phyloP scores from a whole-genome alignment of 1,140 invertebrate genomes.

The Drosophila varians region DNA sequence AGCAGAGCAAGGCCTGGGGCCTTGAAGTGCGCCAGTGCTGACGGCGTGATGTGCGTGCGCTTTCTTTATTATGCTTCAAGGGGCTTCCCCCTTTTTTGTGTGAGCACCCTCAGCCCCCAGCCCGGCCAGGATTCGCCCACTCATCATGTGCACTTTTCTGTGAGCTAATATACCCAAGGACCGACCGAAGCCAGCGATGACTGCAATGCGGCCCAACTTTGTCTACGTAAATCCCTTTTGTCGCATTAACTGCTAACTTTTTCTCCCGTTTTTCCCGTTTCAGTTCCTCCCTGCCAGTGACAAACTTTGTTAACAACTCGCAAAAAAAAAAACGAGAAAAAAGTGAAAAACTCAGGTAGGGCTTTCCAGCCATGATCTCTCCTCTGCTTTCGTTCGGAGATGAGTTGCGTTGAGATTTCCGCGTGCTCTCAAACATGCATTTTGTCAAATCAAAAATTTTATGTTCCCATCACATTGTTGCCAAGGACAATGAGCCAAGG shows the following conservation, averaged over 20 bases:
- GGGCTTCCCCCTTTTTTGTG: conserved; percentile 30
- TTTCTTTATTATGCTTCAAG: conserved; percentile 69
- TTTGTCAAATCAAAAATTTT: conserved; percentile 80
- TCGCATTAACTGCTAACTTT: conserved; percentile 80
- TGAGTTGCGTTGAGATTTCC: conserved; percentile 38
- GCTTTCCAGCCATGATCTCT: conserved; percentile 53
- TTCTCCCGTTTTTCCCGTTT: conserved; percentile 44
- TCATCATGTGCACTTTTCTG: conserved; percentile 65
- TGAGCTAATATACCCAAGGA: conserved; percentile 67
- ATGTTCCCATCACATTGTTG: conserved; percentile 77
- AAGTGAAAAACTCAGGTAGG: conserved; percentile 49
- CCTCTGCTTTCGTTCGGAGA: conserved; percentile 30
- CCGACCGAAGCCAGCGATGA: conserved; percentile 48
- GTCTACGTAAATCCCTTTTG: conserved; percentile 77
- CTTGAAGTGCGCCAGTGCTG: conserved; percentile 71
- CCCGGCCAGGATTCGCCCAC: conserved; percentile 5
- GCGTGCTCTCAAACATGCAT: conserved; percentile 71
- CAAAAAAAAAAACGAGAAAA: conserved; percentile 22
- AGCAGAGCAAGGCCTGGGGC: conserved; percentile 43
- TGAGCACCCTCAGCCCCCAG: conserved; percentile 13
- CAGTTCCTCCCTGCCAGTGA: conserved; percentile 35
- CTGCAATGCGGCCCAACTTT: conserved; percentile 76
- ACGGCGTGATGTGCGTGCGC: conserved; percentile 73
- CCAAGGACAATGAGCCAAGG: conserved; percentile 45
- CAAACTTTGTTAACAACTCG: conserved; percentile 79